Base-by-base conservation (phyloP, 2,113 vertebrate species). In the Clarias macrocephalus region DNA sequence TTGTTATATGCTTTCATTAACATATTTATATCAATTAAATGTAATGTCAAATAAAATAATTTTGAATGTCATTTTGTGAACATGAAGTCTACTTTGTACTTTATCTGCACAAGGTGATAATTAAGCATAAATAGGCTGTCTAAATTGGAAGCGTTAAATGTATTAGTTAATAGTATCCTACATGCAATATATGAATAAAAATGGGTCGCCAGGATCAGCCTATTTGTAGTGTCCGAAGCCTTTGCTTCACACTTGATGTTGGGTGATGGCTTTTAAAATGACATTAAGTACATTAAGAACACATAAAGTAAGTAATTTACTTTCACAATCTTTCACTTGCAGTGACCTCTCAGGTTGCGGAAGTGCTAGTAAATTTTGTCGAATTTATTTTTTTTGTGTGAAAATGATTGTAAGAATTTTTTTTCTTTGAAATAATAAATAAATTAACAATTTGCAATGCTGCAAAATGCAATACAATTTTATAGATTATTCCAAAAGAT, bases 21-120 rank as follows among this genome's bases (percentile, higher is more conserved):
- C 96, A 95, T 95, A 95, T 98, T 99, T 97, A 96, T 97, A 99
- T 96, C 95, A 92, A 96, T 94, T 96, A 96, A 95, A 95, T 97
- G 96, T 96, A 96, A 96, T 96, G 93, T 96, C 93, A 93, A 97
- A 97, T 97, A 99, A 98, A 96, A 96, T 95, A 94, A 96, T 97
- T 97, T 99, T 97, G 96, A 96, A 97, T 96, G 97, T 98, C 97
- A 96, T 97, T 96, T 96, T 96, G 96, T 60, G 84, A 28, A 87
- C 70, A 7, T 23, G 21, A 23, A 37, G 82, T 37, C 84, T 73
- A 80, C 11, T 80, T 86, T 83, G n/a, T 86, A 82, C 19, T 81
- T 66, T 72, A 30, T 70, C 76, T 23, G 0, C 54, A 21, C 3
- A 4, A 33, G 28, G 11, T 5, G 18, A 21, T 12, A 33, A 13